Conservation (phyloP, 2,797 vertebrate genomes). For the Perdix hodgsoniae region DNA sequence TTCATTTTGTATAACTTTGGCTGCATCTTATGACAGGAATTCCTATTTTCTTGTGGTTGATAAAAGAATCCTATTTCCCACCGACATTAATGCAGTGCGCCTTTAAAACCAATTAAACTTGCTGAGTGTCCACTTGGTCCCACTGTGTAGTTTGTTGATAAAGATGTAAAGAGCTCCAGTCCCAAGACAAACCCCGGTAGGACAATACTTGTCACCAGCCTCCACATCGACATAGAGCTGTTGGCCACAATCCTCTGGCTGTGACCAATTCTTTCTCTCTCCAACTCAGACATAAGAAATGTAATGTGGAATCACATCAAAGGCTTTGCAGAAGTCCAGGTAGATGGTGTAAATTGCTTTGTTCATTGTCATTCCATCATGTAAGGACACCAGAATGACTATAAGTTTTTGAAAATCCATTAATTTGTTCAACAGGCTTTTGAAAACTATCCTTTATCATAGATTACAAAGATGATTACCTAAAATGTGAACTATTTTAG, state of each 20-base stretch:
- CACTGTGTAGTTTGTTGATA: not conserved
- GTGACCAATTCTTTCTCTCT: not conserved
- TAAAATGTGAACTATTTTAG: conserved; percentile 36
- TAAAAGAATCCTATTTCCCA: conserved; percentile 51
- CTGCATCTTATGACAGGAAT: not conserved
- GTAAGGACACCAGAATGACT: not conserved
- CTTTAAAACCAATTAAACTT: conserved; percentile 56
- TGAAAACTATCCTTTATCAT: conserved; percentile 60
- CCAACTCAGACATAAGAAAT: not conserved
- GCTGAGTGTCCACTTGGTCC: not conserved
- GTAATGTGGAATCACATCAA: not conserved
- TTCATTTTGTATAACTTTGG: not conserved
- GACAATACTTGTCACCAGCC: not conserved
- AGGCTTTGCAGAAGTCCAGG: not conserved
- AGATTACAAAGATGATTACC: conserved; percentile 34
- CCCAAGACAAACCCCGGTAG: not conserved
- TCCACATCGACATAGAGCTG: not conserved
- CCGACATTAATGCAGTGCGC: not conserved
- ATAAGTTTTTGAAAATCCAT: conserved; percentile 60
- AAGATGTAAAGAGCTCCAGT: not conserved
- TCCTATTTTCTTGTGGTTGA: not conserved
- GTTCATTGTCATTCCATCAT: not conserved
- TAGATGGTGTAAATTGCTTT: not conserved
- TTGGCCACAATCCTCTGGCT: not conserved
- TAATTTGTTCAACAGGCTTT: conserved; percentile 58